Base-by-base conservation (phyloP, 2,797 vertebrate genomes). In the Hippoglossus hippoglossus region DNA sequence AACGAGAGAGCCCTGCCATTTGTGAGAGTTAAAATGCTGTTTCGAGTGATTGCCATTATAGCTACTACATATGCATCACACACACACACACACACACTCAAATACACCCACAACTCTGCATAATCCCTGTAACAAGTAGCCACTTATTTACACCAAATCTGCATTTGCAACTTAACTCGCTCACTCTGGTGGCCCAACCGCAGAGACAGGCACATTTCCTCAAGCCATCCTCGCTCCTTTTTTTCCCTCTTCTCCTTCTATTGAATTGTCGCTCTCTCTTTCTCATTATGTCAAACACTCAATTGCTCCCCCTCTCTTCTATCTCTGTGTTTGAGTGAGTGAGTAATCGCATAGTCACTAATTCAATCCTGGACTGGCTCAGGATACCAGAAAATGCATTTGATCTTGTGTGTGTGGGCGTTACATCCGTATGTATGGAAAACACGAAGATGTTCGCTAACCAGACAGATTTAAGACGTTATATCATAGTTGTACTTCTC, bases 131-230 rank as follows among this genome's bases (percentile, higher is more conserved):
- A 75, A 86, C 49, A 83, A 86, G 68, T 80, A 84, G 78, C 79
- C 79, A 86, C 87, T 87, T 83, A 86, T 87, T 89, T 79, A 82
- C 64, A 70, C 47, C 76, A 61, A 72, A 81, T 82, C 75, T 84
- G 75, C 63, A 75, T 85, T 76, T 79, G 25, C 72, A 62, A 74
- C 76, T 83, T 81, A 71, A 66, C 79, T 76, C 7, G 10, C 34
- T 72, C 11, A 0, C 61, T 71, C 25, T 55, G 58, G 62, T 47
- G 16, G 55, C 56, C 59, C 68, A 31, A 60, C 75, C 16, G 3
- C 66, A 63, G 62, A 50, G 67, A 51, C 65, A 56, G 55, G 63
- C 71, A 46, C 65, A 63, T 51, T 55, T 71, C 58, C 63, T 76
- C 26, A 51, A 82, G 71, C 57, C 26, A 67, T 34, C 46, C 41